Base-by-base conservation (phyloP, 2,113 vertebrate species). In the Chloropsis cyanopogon region DNA sequence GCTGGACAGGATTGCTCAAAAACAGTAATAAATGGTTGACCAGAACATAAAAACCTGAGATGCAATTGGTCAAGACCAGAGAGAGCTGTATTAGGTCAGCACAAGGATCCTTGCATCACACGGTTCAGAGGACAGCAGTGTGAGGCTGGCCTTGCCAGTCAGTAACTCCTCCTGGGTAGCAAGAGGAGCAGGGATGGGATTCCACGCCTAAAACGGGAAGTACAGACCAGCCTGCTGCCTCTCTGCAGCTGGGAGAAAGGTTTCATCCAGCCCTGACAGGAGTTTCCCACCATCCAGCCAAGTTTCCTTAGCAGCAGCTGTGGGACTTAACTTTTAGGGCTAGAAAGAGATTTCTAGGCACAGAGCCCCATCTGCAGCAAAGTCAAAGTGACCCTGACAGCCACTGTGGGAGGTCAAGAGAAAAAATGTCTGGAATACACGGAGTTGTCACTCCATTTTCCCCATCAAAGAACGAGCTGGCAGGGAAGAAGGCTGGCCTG, bases 341-440 rank as follows among this genome's bases (percentile, higher is more conserved):
- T 83, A 88, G 70, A 72, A 85, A 52, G 90, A 95, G 70, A 91
- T 92, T 96, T 92, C 84, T 91, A 96, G 89, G 92, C 89, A 91
- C 73, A 82, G 73, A 92, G 84, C 87, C 89, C 70, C 94, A 89
- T 46, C 73, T 93, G 73, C 84, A 96, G 84, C 91, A 39, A 93
- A 87, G 66, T 79, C 77, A 87, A 93, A 89, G 49, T 76, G 81
- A 91, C 79, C 73, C 80, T n/a, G 59, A 96, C 66, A 89, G 91
- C 81, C 80, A 61, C 70, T 54, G 84, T 92, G 78, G 95, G 93
- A 96, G 78, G 87, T 89, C 84, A 95, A 75, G 70, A 87, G 65
- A 94, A 93, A 93, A 95, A 94, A 85, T 15, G 57, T 9, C 70
- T 92, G 61, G 73, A 92, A 92, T 77, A 87, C 61, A 79, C 57